Evolutionary conservation across 1,140 invertebrate genomes (phyloP), one percentile per base, ranked within the genome.

Genomic region (Drosophila kepulauana): DNA sequence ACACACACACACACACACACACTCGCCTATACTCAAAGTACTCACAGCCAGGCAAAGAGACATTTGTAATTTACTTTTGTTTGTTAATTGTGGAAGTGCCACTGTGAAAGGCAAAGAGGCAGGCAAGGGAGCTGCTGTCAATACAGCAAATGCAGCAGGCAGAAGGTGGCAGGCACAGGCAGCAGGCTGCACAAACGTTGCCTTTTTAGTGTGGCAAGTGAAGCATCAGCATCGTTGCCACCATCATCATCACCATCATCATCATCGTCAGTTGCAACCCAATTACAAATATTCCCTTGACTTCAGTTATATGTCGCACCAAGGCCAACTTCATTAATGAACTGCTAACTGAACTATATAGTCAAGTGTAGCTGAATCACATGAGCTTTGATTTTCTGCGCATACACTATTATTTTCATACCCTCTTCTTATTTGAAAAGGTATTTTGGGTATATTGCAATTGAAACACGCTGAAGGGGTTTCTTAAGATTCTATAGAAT

Each of bases 1-100:
- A 48, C 62, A 65, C 46, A 41, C 33, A 56, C 7, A 57, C 38
- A 35, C 35, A 64, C 54, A 71, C 48, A 73, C 64, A 10, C 13
- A 73, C 16, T 33, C 59, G 46, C 15, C 2, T 52, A 11, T 38
- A 48, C 41, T 48, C 11, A 16, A 48, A 15, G 15, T 46, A 46
- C 8, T 56, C 33, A 58, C 35, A 51, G 8, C 33, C 10, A 5
- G 8, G 13, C n/a, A 51, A n/a, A 56, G 28, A 69, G 65, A 66
- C 66, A 54, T 67, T 75, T 72, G 73, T 67, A 76, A 79, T 67
- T 76, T 79, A 75, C 57, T 67, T 79, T 76, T 79, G 73, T 76
- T 72, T 76, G 77, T 72, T 79, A 76, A 79, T 79, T 79, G 65
- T 65, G 54, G 35, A 7, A 62, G 51, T 51, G 13, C 45, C 51